phyloP scores from a whole-genome alignment of 2,888 invertebrate genomes.

The Drosophila cognata region DNA sequence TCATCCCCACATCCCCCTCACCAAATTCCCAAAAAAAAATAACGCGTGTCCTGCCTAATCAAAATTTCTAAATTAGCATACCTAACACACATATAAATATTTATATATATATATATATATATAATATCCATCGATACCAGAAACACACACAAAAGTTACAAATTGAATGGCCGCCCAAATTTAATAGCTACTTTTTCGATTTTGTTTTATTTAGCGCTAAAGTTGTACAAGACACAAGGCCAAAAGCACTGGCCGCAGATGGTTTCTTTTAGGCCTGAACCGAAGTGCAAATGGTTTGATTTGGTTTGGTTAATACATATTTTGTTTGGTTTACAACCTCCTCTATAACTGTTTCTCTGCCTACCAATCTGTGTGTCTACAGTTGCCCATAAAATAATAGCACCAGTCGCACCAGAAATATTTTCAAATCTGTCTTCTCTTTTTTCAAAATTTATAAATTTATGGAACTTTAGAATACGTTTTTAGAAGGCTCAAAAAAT shows the following conservation, averaged over 20 bases:
- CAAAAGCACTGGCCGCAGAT: slow-evolving; percentile 85
- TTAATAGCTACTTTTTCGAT: slow-evolving; percentile 64
- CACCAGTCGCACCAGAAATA: background rate
- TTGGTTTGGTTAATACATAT: slow-evolving; percentile 52
- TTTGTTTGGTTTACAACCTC: slow-evolving; percentile 45
- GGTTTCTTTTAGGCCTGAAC: slow-evolving; percentile 85
- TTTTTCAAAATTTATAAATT: background rate
- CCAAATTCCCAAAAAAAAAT: background rate
- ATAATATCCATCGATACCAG: slow-evolving; percentile 14
- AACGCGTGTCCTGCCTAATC: slow-evolving; percentile 16
- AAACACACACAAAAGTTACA: slow-evolving; percentile 16
- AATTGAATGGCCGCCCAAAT: slow-evolving; percentile 29
- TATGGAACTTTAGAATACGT: background rate
- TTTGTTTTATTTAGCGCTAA: slow-evolving; percentile 82
- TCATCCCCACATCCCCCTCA: background rate
- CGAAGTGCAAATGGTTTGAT: slow-evolving; percentile 62
- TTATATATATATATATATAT: background rate
- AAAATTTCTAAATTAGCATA: slow-evolving; percentile 1
- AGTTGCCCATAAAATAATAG: background rate
- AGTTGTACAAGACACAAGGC: slow-evolving; percentile 84
- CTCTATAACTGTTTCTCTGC: slow-evolving; percentile 18
- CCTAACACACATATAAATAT: slow-evolving; percentile 19
- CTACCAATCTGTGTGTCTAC: slow-evolving; percentile 13
- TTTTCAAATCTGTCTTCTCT: background rate
- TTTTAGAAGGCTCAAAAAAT: background rate